Evolutionary conservation across 1,140 invertebrate species (phyloP).

Genomic region (Dolichoris vasculosae): DNA sequence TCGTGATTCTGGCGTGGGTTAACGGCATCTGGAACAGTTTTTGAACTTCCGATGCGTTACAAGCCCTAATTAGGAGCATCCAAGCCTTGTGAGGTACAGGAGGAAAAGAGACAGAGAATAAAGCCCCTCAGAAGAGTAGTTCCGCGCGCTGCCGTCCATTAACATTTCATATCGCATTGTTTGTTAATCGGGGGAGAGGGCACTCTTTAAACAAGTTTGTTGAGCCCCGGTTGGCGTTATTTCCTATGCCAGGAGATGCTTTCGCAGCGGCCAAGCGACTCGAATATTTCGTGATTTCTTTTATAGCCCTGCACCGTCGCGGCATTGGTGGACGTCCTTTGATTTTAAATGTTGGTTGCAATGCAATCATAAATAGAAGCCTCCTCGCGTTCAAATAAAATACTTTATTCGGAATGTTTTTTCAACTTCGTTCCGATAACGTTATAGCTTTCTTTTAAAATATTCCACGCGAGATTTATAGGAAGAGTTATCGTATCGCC

Average conservation of each 20-base stretch:
- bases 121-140: background rate
- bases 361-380: too few species aligned
- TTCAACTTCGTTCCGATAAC: background rate
- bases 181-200: constrained; percentile 26
- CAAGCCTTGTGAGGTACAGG: background rate
- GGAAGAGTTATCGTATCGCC: background rate
- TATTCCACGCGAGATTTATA: background rate
- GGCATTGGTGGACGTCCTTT: background rate
- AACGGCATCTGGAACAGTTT: constrained; percentile 47
- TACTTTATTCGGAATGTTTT: background rate
- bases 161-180: constrained; percentile 44
- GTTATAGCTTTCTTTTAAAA: background rate
- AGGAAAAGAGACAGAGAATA: background rate
- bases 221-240: background rate
- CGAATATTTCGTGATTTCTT: background rate
- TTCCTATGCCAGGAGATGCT: background rate
- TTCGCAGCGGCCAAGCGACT: background rate
- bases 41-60: constrained; percentile 57
- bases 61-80: constrained; percentile 55
- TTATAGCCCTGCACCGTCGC: background rate
- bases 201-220: constrained; percentile 3
- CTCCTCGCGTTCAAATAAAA: background rate
- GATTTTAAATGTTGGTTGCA: background rate
- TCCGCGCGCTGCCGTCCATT: constrained; percentile 8
- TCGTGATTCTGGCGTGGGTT: constrained; percentile 22